A percentile compares a stretch with the other conserved stretches of the same genome.
Evolutionary conservation across 2,888 invertebrate genomes (phyloP).

Genomic region (Drosophila formosana): DNA sequence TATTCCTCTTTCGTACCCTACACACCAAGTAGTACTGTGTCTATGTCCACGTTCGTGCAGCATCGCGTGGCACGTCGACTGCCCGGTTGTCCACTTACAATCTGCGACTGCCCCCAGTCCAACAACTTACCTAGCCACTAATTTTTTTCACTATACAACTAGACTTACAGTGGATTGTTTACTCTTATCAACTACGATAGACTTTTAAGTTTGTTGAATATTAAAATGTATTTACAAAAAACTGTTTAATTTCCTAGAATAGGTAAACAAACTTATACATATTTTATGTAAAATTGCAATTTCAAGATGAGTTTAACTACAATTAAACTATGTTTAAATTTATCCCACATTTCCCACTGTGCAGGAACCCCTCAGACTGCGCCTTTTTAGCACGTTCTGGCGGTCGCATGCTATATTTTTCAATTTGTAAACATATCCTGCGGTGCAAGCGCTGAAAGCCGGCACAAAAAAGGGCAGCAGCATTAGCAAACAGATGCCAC

Average conservation of each 20-base stretch:
- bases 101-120: conserved; percentile 22
- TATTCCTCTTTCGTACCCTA: conserved; percentile 18
- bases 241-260: too few species aligned
- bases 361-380: conserved; percentile 23
- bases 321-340: too few species aligned
- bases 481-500: conserved; percentile 65
- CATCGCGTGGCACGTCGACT: conserved; percentile 53
- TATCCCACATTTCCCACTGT: conserved; percentile 40
- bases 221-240: neutral
- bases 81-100: conserved; percentile 44
- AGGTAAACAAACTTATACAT: neutral
- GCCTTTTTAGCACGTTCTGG: conserved; percentile 61
- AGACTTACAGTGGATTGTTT: conserved; percentile 15
- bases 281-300: neutral
- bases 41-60: conserved; percentile 37
- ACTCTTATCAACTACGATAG: neutral
- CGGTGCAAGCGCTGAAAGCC: conserved; percentile 69
- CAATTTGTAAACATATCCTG: conserved; percentile 80
- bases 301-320: too few species aligned
- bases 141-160: conserved; percentile 24
- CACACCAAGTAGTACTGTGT: conserved; percentile 12
- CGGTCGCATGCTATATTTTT: conserved; percentile 77
- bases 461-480: conserved; percentile 43
- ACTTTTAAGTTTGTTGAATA: neutral
- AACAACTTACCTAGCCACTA: conserved; percentile 44